Base-by-base conservation (phyloP, 2,888 invertebrate genomes). In the Andrena fulva region DNA sequence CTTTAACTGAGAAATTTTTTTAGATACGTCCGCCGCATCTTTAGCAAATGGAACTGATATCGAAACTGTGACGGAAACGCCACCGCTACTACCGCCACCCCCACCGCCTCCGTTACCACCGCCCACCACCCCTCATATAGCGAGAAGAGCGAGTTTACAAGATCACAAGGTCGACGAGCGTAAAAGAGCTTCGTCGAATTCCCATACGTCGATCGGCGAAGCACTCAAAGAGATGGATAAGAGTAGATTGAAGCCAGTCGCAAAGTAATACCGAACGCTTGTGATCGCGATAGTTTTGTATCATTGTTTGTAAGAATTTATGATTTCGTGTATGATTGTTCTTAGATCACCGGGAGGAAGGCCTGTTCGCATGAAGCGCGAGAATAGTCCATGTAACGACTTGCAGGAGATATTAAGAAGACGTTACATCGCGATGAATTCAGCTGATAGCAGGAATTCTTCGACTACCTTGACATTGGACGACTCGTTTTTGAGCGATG, bases 341-440 rank as follows among this genome's bases (percentile, higher is more conserved):
- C 59, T 70, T 80, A 94, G 94, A 86, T 93, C 94, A 20, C 93
- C 94, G 5, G 92, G 92, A 52, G 93, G 93, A 62, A 90, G 92
- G 71, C 91, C 93, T 33, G 70, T 93, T 42, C 89, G 90, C 73
- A 78, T 87, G 16, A 94, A 91, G 81, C 92, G 92, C 33, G 94
- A 92, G 68, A 93, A 91, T 56, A 93, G 93, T 86, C 94, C 94
- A 10, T 93, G 94, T 77, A 93, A 93, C 76, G 94, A 94, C 88
- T 85, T 94, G 60, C 93, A 93, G 85, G 94, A 93, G 82, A 94
- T 94, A 74, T 87, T 94, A 60, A 87, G 92, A 87, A 92, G 90
- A 81, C 91, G 94, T 59, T 94, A 93, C 66, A 77, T 92, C 4
- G 92, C 92, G 42, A 92, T 92, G 92, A 91, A 92, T 75, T 92